Conservation (phyloP, 2,888 invertebrate genomes). For the Zelleria hepariella region DNA sequence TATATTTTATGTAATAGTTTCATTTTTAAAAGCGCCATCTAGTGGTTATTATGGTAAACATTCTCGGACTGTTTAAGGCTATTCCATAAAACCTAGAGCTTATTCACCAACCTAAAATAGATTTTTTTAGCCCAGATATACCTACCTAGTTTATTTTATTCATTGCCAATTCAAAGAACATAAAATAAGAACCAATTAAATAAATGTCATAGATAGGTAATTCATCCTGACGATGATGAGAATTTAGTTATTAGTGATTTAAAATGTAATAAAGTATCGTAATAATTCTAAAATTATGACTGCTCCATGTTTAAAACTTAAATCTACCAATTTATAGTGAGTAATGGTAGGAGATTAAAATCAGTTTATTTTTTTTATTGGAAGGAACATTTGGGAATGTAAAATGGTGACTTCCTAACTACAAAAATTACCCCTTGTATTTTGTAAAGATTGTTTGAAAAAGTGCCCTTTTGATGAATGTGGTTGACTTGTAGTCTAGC, state of each 20-base stretch:
- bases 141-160: too few relatives aligned
- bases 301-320: constrained; percentile 2
- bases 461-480: constrained; percentile 1
- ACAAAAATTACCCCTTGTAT: background rate
- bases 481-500: background rate
- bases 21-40: background rate
- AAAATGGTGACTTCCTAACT: background rate
- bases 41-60: constrained; percentile 12
- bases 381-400: background rate
- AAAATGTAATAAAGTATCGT: background rate
- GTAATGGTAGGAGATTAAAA: background rate
- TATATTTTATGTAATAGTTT: too few relatives aligned
- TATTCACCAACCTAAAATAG: too few relatives aligned
- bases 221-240: background rate
- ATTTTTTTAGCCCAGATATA: too few relatives aligned
- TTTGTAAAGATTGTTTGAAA: constrained; percentile 1
- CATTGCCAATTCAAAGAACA: too few relatives aligned
- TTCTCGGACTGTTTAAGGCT: background rate
- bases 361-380: too few relatives aligned
- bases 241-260: background rate
- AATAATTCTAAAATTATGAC: constrained; percentile 7
- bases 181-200: background rate
- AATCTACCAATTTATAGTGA: background rate
- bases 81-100: background rate
- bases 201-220: background rate